Evolutionary conservation across 2,888 invertebrate species (phyloP).

Genomic region (Temnothorax unifasciatus): DNA sequence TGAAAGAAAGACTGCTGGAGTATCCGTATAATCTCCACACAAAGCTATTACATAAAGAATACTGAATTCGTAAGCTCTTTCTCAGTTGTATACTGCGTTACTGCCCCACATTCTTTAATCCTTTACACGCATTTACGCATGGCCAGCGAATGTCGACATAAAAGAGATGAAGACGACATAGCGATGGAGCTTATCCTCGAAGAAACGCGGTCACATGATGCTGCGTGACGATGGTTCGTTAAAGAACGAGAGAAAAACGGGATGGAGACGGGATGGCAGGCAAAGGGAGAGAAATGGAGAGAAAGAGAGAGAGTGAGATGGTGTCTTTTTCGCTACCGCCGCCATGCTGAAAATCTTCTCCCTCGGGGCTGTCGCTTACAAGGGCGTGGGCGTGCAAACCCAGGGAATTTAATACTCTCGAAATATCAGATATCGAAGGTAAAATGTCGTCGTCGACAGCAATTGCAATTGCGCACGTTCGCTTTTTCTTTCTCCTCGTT

Average conservation of each 20-base stretch:
- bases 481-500: constrained; percentile 35
- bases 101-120: constrained; percentile 10
- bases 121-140: constrained; percentile 32
- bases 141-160: constrained; percentile 15
- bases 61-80: constrained; percentile 14
- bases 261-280: constrained; percentile 4
- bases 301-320: constrained; percentile 27
- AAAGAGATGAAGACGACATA: constrained; percentile 24
- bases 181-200: constrained; percentile 61
- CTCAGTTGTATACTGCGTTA: constrained; percentile 20
- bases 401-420: constrained; percentile 78
- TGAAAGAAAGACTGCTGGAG: background rate
- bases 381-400: constrained; percentile 73
- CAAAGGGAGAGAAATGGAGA: constrained; percentile 5
- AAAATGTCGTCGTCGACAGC: constrained; percentile 72
- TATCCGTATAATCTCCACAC: background rate
- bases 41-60: constrained; percentile 8
- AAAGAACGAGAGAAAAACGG: constrained; percentile 45
- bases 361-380: constrained; percentile 65
- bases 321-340: constrained; percentile 65
- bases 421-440: constrained; percentile 82
- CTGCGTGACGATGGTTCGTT: constrained; percentile 75
- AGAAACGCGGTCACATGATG: constrained; percentile 71
- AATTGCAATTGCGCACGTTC: constrained; percentile 47
- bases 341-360: constrained; percentile 71